Evolutionary conservation across 2,888 invertebrate genomes (phyloP).

Genomic region (Orthosia cruda): DNA sequence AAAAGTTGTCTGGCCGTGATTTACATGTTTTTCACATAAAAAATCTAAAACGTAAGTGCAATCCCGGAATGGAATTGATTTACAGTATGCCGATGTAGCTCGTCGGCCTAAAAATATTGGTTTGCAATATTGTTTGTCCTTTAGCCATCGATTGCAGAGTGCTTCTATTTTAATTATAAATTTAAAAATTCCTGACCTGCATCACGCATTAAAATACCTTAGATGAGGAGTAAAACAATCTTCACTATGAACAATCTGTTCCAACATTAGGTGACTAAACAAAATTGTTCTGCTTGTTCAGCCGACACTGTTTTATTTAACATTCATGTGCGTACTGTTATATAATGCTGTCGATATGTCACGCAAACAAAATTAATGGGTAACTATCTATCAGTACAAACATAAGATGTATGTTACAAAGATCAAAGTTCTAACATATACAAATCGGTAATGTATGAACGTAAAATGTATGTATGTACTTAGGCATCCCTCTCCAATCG

Average conservation of each 20-base stretch:
- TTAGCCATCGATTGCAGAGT: too few species aligned
- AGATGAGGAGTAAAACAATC: too few species aligned
- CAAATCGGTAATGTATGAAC: slow-evolving; percentile 4
- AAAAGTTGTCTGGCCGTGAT: slow-evolving; percentile 11
- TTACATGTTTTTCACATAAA: slow-evolving; percentile 32
- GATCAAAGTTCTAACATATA: slow-evolving; percentile 31
- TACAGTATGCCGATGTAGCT: slow-evolving; percentile 24
- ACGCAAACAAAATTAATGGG: slow-evolving; percentile 23
- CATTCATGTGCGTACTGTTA: not conserved
- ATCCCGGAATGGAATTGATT: slow-evolving; percentile 45
- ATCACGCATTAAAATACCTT: too few species aligned
- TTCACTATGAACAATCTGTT: too few species aligned
- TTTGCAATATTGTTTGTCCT: too few species aligned
- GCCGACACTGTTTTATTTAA: slow-evolving; percentile 1
- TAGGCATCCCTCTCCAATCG: slow-evolving; percentile 21
- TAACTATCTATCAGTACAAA: slow-evolving; percentile 14
- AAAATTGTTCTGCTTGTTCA: not conserved
- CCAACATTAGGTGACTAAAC: not conserved
- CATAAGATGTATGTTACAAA: slow-evolving; percentile 23
- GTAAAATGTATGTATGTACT: not conserved
- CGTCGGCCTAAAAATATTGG: slow-evolving; percentile 31
- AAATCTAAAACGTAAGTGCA: slow-evolving; percentile 25
- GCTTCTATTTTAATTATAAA: too few species aligned
- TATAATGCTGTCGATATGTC: not conserved
- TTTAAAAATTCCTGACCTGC: too few species aligned